Evolutionary conservation across 1,140 invertebrate species (phyloP).

Genomic region (Cataglyphis hispanica): DNA sequence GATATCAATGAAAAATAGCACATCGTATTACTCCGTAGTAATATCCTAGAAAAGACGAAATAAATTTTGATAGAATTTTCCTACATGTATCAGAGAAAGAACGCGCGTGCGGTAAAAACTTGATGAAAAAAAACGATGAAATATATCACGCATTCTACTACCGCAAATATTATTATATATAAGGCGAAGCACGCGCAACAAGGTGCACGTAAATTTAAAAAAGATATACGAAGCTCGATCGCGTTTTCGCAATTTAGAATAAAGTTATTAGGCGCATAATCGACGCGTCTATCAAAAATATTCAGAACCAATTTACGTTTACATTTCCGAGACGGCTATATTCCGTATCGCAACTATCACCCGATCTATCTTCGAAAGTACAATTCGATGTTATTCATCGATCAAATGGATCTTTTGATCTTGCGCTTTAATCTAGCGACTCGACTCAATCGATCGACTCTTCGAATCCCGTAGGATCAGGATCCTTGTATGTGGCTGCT

Average conservation of each 20-base stretch:
- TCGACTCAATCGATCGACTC: slow-evolving; percentile 15
- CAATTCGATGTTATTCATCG: background rate
- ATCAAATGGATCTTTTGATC: background rate
- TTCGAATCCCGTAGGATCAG: slow-evolving; percentile 16
- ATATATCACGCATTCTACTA: slow-evolving; percentile 20
- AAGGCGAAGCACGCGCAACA: background rate
- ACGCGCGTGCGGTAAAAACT: background rate
- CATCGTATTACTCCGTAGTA: background rate
- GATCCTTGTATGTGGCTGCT: slow-evolving; percentile 30
- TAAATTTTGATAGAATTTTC: background rate
- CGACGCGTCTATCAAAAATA: slow-evolving; percentile 48
- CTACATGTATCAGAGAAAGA: slow-evolving; percentile 1
- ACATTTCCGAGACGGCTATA: background rate
- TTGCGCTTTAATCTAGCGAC: background rate
- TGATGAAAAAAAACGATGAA: slow-evolving; percentile 22
- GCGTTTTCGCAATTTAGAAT: slow-evolving; percentile 40
- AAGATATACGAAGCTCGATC: slow-evolving; percentile 11
- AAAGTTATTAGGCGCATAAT: slow-evolving; percentile 24
- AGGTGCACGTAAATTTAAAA: slow-evolving; percentile 26
- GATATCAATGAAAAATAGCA: background rate
- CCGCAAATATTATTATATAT: slow-evolving; percentile 5
- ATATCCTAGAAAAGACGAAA: background rate
- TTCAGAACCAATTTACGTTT: slow-evolving; percentile 9
- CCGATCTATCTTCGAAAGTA: background rate
- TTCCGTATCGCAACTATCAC: background rate